Evolutionary conservation across 2,797 vertebrate genomes (phyloP).

Genomic region (Clarias pachynema): DNA sequence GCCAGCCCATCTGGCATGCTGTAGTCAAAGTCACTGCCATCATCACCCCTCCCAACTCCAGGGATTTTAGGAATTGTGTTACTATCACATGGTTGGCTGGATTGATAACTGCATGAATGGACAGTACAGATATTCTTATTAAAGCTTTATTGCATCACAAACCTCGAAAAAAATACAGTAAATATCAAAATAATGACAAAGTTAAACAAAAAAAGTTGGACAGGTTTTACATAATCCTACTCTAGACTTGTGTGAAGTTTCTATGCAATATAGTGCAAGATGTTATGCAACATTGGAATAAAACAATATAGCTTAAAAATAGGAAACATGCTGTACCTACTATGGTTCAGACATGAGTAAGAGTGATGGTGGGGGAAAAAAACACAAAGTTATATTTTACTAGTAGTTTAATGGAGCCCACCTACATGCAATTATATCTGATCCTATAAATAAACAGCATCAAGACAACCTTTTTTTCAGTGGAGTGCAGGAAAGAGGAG

Average conservation of each 20-base stretch:
- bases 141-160: background rate
- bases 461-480: background rate
- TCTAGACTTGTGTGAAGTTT: background rate
- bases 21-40: background rate
- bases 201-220: background rate
- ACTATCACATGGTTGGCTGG: background rate
- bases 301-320: constrained; percentile 3
- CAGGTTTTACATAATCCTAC: background rate
- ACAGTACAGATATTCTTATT: background rate
- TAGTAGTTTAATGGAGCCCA: background rate
- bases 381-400: background rate
- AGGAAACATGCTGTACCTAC: background rate
- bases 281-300: background rate
- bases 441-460: background rate
- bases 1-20: background rate
- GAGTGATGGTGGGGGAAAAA: too few species aligned
- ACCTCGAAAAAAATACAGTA: background rate
- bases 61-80: background rate
- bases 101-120: background rate
- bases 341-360: background rate
- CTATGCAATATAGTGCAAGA: background rate
- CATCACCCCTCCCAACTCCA: too few species aligned
- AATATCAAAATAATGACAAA: background rate
- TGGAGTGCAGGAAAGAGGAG: background rate
- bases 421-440: too few species aligned